These are phyloP conservation scores for Phenganax stokvisi DNA, from an alignment of 92 coral and sea anemone genomes.

Conservation along the genomic window DNA sequence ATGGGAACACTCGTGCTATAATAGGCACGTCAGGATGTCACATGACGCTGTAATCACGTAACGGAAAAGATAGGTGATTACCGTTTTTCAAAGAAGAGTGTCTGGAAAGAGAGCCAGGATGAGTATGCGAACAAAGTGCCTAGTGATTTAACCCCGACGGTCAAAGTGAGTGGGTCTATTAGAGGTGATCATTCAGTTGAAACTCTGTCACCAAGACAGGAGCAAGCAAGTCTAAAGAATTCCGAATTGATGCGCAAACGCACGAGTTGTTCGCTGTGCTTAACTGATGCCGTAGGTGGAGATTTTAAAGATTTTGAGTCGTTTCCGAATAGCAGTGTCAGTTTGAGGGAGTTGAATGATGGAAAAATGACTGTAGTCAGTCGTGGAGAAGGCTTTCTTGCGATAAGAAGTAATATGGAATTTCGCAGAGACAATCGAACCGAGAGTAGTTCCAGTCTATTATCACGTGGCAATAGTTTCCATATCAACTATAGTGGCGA, in stretches of 20 bases:
- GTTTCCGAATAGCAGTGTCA: slow-evolving; percentile 9
- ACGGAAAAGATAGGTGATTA: too few relatives aligned
- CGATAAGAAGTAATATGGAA: background rate
- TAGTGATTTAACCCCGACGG: background rate
- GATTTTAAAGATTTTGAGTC: slow-evolving; percentile 7
- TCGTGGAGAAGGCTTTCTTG: slow-evolving; percentile 10
- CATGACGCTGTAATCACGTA: too few relatives aligned
- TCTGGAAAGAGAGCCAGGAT: background rate
- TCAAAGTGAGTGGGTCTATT: background rate
- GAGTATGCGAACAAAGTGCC: background rate
- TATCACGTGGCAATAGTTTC: slow-evolving; percentile 59
- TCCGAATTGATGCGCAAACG: background rate
- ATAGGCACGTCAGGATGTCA: too few relatives aligned
- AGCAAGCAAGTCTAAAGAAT: background rate
- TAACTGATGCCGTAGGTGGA: slow-evolving; percentile 12
- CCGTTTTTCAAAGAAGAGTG: too few relatives aligned
- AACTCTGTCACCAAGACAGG: background rate
- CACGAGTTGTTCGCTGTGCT: slow-evolving; percentile 27
- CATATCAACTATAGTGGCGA: slow-evolving; percentile 90
- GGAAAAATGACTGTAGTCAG: background rate
- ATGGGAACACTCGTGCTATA: too few relatives aligned
- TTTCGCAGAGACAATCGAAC: slow-evolving; percentile 2
- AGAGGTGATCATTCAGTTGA: slow-evolving; percentile 4
- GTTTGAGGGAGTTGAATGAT: slow-evolving; percentile 10
- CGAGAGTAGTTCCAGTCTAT: slow-evolving; percentile 24